A percentile compares a stretch with the other conserved stretches of the same genome.
These are phyloP conservation scores for Calliopsis andreniformis DNA, from an alignment of 1,140 invertebrate genomes.

Conservation along the genomic window DNA sequence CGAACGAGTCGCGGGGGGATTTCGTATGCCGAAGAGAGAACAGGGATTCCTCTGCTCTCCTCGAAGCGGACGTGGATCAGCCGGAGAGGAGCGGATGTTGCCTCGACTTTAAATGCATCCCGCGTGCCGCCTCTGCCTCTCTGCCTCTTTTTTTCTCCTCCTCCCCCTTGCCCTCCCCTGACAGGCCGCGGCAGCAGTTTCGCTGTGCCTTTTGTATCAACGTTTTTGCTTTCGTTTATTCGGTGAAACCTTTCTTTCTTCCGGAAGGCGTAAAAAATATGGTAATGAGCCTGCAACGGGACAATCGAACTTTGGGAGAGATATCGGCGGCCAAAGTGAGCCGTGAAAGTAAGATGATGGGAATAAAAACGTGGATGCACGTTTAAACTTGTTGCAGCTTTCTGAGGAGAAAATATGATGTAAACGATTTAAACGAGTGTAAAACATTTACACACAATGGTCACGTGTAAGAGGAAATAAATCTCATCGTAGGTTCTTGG, in stretches of 20 bases:
- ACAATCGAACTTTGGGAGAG: neutral
- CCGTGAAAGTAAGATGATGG: too few species aligned
- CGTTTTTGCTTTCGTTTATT: conserved; percentile 1
- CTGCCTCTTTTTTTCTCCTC: conserved; percentile 19
- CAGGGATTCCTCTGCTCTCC: conserved; percentile 42
- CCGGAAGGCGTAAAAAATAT: conserved; percentile 1
- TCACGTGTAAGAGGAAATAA: too few species aligned
- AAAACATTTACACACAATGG: too few species aligned
- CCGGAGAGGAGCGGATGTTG: conserved; percentile 57
- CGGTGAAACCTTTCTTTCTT: conserved; percentile 12
- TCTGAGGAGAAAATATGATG: too few species aligned
- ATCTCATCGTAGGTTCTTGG: too few species aligned
- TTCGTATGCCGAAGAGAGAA: conserved; percentile 59
- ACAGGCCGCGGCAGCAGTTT: neutral
- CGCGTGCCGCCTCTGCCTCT: conserved; percentile 41
- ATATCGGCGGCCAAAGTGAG: too few species aligned
- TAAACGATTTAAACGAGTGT: too few species aligned
- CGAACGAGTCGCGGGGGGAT: conserved; percentile 37
- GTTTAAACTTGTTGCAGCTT: too few species aligned
- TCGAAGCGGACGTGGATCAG: neutral
- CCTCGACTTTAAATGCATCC: conserved; percentile 59
- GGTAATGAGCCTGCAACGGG: conserved; percentile 8
- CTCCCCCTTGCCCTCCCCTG: conserved; percentile 16
- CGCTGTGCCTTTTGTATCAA: neutral
- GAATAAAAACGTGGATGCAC: too few species aligned